Percentiles rank a stretch among this genome's conserved stretches.
phyloP scores from a whole-genome alignment of 2,888 invertebrate genomes.

The Linnaemya tessellans region DNA sequence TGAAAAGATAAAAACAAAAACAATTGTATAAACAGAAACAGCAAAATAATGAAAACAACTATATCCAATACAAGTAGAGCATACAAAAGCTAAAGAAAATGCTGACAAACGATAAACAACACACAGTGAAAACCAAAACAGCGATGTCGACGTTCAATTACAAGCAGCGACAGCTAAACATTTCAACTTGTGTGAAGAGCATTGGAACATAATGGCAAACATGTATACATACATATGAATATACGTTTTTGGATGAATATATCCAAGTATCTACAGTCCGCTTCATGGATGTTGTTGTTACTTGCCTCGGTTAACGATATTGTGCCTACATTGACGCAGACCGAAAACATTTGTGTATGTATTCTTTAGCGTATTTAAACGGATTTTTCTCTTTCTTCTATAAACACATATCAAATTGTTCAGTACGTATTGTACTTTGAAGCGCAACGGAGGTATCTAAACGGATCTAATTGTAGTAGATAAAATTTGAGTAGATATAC shows the following conservation, averaged over 20 bases:
- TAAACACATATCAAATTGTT: conserved; percentile 71
- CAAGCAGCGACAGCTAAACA: background rate
- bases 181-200: background rate
- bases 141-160: background rate
- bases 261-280: too few species aligned
- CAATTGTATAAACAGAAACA: conserved; percentile 43
- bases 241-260: background rate
- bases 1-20: conserved; percentile 31
- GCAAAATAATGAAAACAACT: conserved; percentile 9
- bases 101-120: conserved; percentile 4
- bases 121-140: background rate
- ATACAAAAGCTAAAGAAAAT: conserved; percentile 8
- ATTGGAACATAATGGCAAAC: background rate
- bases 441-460: conserved; percentile 77
- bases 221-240: background rate
- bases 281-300: conserved; percentile 17
- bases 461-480: conserved; percentile 71
- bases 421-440: conserved; percentile 80
- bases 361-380: background rate
- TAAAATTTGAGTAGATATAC: conserved; percentile 49
- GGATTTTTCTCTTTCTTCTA: conserved; percentile 73
- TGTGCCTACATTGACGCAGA: conserved; percentile 8
- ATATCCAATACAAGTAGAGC: conserved; percentile 26
- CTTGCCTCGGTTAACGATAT: background rate
- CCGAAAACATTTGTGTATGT: background rate